Evolutionary conservation across 2,113 vertebrate species (phyloP).

Genomic region (Vulpes vulpes): DNA sequence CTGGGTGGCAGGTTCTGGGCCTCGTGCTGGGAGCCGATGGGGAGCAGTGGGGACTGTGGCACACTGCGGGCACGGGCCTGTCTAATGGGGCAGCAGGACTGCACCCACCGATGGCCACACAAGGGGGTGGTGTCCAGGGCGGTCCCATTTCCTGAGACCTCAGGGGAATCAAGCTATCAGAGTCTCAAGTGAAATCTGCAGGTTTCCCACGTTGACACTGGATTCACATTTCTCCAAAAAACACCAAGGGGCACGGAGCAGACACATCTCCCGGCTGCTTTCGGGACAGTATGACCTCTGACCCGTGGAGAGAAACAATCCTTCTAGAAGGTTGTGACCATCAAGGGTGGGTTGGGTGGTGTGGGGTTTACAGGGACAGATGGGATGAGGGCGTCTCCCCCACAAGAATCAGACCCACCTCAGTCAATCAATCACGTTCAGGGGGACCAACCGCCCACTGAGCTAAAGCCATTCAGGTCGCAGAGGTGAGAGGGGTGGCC

Average conservation of each 20-base stretch:
- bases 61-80: rapidly evolving
- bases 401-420: neutral
- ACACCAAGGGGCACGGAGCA: too few relatives aligned
- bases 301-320: neutral
- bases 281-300: neutral
- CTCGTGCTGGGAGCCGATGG: neutral
- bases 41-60: neutral
- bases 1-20: neutral
- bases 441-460: rapidly evolving
- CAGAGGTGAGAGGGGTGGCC: rapidly evolving
- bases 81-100: neutral
- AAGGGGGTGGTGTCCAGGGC: neutral
- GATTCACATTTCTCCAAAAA: neutral
- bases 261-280: neutral
- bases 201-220: too few relatives aligned
- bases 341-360: too few relatives aligned
- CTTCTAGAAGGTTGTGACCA: neutral
- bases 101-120: rapidly evolving
- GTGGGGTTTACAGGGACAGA: too few relatives aligned
- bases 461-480: neutral
- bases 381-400: rapidly evolving
- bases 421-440: neutral
- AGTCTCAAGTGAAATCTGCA: neutral
- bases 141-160: neutral
- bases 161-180: neutral